phyloP scores from a whole-genome alignment of 37 sponge, comb jelly and placozoan species.

The Crambe crambe region DNA sequence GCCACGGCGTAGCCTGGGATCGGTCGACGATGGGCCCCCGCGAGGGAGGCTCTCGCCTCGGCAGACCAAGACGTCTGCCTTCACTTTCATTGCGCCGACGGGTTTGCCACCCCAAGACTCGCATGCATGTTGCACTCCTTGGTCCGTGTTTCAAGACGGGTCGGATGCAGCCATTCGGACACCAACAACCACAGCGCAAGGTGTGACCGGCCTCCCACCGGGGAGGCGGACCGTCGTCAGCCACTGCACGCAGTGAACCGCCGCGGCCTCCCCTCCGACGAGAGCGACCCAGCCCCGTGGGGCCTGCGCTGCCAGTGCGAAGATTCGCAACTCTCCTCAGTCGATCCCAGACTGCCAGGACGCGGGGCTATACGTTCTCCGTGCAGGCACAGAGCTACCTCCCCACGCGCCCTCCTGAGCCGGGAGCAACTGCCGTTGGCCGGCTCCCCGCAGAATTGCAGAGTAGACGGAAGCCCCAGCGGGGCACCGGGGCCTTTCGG shows the following conservation, averaged over 20 bases:
- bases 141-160: conserved; percentile 89
- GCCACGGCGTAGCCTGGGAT: conserved; percentile 39
- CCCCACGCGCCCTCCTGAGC: conserved; percentile 10
- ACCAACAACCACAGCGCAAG: conserved; percentile 34
- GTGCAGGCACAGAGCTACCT: not conserved
- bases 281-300: conserved; percentile 30
- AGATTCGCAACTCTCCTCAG: conserved; percentile 15
- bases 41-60: conserved; percentile 50
- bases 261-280: not conserved
- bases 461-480: conserved; percentile 23
- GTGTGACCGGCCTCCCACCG: conserved; percentile 36
- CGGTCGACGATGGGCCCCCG: conserved; percentile 60
- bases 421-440: conserved; percentile 35
- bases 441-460: conserved; percentile 15
- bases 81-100: conserved; percentile 69
- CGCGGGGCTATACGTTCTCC: conserved; percentile 3
- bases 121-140: conserved; percentile 81
- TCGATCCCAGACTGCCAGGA: not conserved
- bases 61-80: conserved; percentile 22
- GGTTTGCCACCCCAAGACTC: conserved; percentile 75
- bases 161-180: conserved; percentile 45
- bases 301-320: conserved; percentile 17
- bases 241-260: conserved; percentile 23
- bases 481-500: not conserved
- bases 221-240: conserved; percentile 4